Evolutionary conservation across 1,140 invertebrate genomes (phyloP).

Genomic region (Cotesia glomerata): DNA sequence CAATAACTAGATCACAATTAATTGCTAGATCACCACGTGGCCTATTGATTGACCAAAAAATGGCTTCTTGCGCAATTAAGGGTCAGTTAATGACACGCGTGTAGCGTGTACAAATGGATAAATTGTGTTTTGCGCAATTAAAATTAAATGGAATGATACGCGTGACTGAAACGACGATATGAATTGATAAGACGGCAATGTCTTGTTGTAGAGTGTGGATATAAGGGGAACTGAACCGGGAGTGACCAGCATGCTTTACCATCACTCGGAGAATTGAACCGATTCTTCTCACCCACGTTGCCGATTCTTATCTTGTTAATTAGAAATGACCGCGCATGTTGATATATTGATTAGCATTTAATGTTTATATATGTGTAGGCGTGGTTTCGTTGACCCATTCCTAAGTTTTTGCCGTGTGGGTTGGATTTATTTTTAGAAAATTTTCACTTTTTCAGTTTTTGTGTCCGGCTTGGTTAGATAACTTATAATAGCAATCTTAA

Average conservation of each 20-base stretch:
- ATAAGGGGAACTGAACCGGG: neutral
- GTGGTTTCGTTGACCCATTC: conserved; percentile 11
- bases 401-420: neutral
- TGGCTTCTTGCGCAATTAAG: too few species aligned
- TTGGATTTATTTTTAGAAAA: neutral
- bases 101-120: neutral
- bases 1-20: too few species aligned
- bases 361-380: conserved; percentile 41
- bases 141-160: neutral
- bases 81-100: neutral
- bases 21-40: too few species aligned
- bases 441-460: too few species aligned
- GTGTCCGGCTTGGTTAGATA: too few species aligned
- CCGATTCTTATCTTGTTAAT: conserved; percentile 38
- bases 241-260: neutral
- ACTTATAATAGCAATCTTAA: too few species aligned
- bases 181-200: neutral
- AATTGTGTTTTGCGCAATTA: neutral
- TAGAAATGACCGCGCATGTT: conserved; percentile 44
- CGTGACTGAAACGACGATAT: conserved; percentile 1
- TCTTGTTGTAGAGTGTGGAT: neutral
- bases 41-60: too few species aligned
- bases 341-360: conserved; percentile 46
- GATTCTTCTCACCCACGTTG: conserved; percentile 12
- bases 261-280: neutral